phyloP scores from a whole-genome alignment of 2,797 vertebrate species.

The Brachymystax lenok region DNA sequence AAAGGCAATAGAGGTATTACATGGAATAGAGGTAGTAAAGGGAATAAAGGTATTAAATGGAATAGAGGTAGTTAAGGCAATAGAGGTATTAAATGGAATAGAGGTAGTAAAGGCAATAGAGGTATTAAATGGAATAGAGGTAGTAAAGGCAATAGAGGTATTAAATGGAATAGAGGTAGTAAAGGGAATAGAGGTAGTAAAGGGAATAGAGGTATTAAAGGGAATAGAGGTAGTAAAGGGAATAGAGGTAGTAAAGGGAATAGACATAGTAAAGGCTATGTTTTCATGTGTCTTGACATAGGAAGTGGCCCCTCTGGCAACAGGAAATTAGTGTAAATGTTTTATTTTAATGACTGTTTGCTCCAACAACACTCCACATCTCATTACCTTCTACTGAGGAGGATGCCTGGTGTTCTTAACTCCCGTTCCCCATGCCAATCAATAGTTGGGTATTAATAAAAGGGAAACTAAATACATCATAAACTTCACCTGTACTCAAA shows the following conservation, averaged over 20 bases:
- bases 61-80: background rate
- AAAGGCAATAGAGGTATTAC: no score
- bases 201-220: background rate
- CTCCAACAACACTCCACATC: constrained; percentile 24
- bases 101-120: background rate
- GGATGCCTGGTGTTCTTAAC: background rate
- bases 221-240: background rate
- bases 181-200: background rate
- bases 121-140: background rate
- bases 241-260: constrained; percentile 11
- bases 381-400: background rate
- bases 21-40: no score
- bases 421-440: background rate
- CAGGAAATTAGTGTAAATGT: constrained; percentile 45
- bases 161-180: background rate
- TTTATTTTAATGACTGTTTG: constrained; percentile 37
- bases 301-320: constrained; percentile 44
- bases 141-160: background rate
- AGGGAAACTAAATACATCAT: background rate
- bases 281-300: constrained; percentile 35
- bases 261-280: background rate
- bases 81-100: background rate
- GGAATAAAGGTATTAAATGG: no score
- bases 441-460: background rate
- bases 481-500: background rate